Evolutionary conservation across 2,888 invertebrate genomes (phyloP), one percentile per base, ranked within the genome.

Genomic region (Nebria brevicollis): DNA sequence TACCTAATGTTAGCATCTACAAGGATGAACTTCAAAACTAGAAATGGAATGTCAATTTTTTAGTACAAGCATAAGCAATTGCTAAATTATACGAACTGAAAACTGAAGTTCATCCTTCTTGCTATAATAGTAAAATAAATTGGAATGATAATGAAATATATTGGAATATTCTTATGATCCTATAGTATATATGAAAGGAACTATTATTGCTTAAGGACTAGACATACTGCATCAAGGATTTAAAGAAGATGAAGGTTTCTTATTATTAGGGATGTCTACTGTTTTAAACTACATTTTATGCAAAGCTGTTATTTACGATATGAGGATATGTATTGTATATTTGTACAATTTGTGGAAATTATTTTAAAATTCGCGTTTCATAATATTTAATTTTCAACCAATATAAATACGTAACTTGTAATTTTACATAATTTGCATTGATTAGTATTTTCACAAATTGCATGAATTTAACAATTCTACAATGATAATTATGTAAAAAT

Each of bases 181-280:
- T 66, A 20, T 20, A 79, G 75, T 72, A 74, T 68, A 75, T 78
- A 73, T 75, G 75, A 80, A 80, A 80, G 80, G 80, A 80, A 80
- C 80, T 80, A 80, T 80, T 80, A 80, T 80, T 80, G 80, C 80
- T 80, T 80, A 80, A 73, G 15, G 65, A 41, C 75, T 80, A 80
- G 72, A 75, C 70, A 75, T 68, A 75, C 70, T 64, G 75, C 75
- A 75, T 74, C 73, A 25, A 41, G 75, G 72, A 75, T 34, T 80
- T 64, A 3, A 15, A 41, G 43, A 73, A 7, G 79, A 77, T 75
- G 79, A 72, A 79, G 72, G 70, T 15, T 54, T 54, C 54, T 54
- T 74, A 79, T 66, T 41, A n/a, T 20, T 13, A 75, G 26, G 75
- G 54, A 75, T 75, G 25, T 75, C 42, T 75, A 42, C 64, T 8